phyloP scores from a whole-genome alignment of 2,113 vertebrate genomes.

The Cervus canadensis region DNA sequence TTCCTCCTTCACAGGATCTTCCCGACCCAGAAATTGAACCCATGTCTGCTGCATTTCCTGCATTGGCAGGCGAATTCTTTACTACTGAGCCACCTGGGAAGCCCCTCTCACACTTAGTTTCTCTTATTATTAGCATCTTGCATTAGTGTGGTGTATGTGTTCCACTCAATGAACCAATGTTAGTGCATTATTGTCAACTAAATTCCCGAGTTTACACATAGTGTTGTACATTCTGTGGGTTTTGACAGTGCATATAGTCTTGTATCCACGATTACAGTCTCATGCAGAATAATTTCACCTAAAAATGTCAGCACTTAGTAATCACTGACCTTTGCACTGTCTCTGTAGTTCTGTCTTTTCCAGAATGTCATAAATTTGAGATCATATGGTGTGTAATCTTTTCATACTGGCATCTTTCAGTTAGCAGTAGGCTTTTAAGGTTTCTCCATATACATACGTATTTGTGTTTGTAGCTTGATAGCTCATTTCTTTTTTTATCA shows the following conservation, averaged over 20 bases:
- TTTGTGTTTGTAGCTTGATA: too few relatives aligned
- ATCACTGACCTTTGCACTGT: not conserved
- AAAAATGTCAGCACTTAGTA: not conserved
- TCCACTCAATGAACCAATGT: not conserved
- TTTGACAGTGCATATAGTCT: not conserved
- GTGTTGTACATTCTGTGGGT: not conserved
- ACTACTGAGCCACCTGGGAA: accelerated
- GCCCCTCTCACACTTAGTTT: not conserved
- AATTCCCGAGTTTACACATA: not conserved
- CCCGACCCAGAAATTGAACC: not conserved
- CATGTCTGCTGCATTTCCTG: not conserved
- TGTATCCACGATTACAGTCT: too few relatives aligned
- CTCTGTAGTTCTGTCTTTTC: not conserved
- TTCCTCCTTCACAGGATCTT: not conserved
- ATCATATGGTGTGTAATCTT: not conserved
- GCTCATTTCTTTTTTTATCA: not conserved
- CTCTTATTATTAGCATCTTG: not conserved
- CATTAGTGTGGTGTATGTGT: accelerated
- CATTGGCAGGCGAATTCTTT: accelerated
- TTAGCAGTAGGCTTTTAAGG: not conserved
- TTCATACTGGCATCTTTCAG: not conserved
- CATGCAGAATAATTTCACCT: not conserved
- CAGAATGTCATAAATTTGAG: not conserved
- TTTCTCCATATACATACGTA: accelerated
- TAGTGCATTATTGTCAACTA: accelerated